Evolutionary conservation across 2,113 vertebrate species (phyloP), one percentile per base, ranked within the genome.

Genomic region (Archilochus colubris): DNA sequence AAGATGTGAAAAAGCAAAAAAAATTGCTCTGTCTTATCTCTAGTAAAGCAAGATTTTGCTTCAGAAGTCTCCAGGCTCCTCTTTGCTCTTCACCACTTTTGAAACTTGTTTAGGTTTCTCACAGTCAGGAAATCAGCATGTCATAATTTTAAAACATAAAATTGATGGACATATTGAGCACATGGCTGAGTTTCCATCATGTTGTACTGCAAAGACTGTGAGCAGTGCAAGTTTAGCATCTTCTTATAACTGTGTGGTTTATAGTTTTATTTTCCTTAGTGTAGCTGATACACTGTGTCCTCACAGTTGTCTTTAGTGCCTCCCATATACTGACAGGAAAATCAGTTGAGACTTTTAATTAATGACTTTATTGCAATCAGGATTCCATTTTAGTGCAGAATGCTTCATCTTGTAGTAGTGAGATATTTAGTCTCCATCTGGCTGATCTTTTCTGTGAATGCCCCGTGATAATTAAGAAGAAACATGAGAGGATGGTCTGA

Each of bases 351-450:
- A 92, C 87, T 95, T 91, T 91, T 96, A 95, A 95, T 95, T 96
- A 97, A 95, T 96, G 80, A 88, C 91, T 97, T 96, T 82, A 89
- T 95, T 97, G 90, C 95, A 97, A 94, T 96, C 94, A 95, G 90
- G 94, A 93, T 89, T 97, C 82, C 74, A 50, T 97, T 97, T 96
- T 93, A 86, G 74, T 95, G 87, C 67, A 51, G 82, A 94, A 88
- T 91, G 87, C 93, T 96, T 95, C 89, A 87, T 96, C 89, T 93
- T 96, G 81, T 95, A 43, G 48, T 92, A 78, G 94, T 96, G 94
- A 97, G 97, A 97, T 97, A 94, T 95, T 97, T 97, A 94, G 95
- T 97, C 93, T 97, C 94, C 94, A 94, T 96, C 94, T 96, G 97
- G 86, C 87, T 92, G 88, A 91, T 95, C 95, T 97, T 97, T 95